phyloP scores from a whole-genome alignment of 2,113 vertebrate species.

The Leuciscus idus region DNA sequence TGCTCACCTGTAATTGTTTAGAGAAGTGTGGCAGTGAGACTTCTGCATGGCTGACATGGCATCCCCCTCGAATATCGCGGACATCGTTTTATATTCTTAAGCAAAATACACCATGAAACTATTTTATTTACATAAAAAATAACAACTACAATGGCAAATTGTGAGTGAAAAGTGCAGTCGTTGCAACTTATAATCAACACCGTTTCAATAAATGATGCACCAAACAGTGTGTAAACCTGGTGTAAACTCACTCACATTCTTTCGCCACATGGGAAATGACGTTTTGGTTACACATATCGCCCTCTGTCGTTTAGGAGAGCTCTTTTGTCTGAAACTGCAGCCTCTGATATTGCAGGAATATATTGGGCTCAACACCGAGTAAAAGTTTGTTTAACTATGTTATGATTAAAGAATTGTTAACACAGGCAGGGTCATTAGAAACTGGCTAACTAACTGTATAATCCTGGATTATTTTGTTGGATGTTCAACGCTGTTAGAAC shows the following conservation, averaged over 20 bases:
- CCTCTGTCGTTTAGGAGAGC: slow-evolving; percentile 46
- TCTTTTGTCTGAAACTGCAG: background rate
- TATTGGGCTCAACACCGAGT: no score
- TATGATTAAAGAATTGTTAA: no score
- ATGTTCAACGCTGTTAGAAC: no score
- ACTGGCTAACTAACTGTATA: no score
- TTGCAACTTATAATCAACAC: background rate
- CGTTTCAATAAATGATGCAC: background rate
- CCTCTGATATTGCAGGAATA: no score
- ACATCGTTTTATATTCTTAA: slow-evolving; percentile 69
- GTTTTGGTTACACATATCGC: background rate
- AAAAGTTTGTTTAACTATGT: no score
- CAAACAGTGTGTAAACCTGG: background rate
- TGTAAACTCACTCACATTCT: slow-evolving; percentile 21
- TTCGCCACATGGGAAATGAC: background rate
- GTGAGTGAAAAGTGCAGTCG: background rate
- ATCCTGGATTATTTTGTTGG: no score
- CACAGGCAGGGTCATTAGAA: no score
- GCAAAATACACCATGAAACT: slow-evolving; percentile 62
- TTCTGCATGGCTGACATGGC: slow-evolving; percentile 75
- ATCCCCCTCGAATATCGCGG: slow-evolving; percentile 76
- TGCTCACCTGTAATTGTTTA: slow-evolving; percentile 73
- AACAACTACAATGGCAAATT: background rate
- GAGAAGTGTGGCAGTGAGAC: slow-evolving; percentile 69
- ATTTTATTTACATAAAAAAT: background rate